Evolutionary conservation across 2,113 vertebrate genomes (phyloP).

Genomic region (Apteryx mantelli): DNA sequence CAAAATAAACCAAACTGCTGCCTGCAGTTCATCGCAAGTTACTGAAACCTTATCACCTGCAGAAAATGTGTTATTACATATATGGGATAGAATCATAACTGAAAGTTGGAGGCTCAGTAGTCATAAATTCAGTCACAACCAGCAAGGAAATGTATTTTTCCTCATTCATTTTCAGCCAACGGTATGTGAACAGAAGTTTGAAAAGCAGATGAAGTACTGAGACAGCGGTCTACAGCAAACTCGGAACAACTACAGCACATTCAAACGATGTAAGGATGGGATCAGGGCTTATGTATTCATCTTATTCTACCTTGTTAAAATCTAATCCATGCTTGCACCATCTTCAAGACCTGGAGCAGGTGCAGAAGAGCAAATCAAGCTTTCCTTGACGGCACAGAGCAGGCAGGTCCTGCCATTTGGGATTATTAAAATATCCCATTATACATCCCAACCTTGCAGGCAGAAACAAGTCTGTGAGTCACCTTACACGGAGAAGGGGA

Average conservation of each 20-base stretch:
- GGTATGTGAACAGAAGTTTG: constrained; percentile 39
- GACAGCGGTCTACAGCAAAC: not conserved
- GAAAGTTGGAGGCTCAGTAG: constrained; percentile 27
- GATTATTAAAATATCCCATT: constrained; percentile 48
- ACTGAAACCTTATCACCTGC: constrained; percentile 57
- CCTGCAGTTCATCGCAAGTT: constrained; percentile 60
- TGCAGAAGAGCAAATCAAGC: constrained; percentile 45
- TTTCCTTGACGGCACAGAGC: not conserved
- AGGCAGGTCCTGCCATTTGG: constrained; percentile 30
- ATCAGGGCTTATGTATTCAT: constrained; percentile 47
- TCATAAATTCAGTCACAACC: constrained; percentile 44
- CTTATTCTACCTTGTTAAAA: constrained; percentile 50
- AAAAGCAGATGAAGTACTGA: constrained; percentile 3
- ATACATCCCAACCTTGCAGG: constrained; percentile 39
- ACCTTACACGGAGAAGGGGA: constrained; percentile 31
- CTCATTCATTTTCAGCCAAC: not conserved
- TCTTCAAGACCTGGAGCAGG: constrained; percentile 17
- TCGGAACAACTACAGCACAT: constrained; percentile 3
- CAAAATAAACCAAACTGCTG: constrained; percentile 59
- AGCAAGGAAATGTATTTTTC: constrained; percentile 32
- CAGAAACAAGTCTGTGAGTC: constrained; percentile 38
- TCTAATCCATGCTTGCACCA: not conserved
- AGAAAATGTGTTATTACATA: constrained; percentile 70
- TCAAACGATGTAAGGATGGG: not conserved
- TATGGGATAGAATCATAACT: constrained; percentile 55